Evolutionary conservation across 2,113 vertebrate genomes (phyloP).

Genomic region (Eleginops maclovinus): DNA sequence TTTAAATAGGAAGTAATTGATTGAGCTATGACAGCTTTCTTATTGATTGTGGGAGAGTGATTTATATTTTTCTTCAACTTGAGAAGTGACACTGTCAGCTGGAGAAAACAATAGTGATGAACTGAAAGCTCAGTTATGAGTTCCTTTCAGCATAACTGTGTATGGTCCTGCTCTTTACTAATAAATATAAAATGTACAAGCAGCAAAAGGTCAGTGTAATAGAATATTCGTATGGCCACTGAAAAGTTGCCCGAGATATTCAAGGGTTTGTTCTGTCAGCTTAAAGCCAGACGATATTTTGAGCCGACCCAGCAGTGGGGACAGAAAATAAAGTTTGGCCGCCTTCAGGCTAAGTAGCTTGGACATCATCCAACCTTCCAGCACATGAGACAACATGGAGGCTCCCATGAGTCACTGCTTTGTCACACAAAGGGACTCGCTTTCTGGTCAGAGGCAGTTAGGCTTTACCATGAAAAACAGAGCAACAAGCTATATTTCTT

Average conservation of each 20-base stretch:
- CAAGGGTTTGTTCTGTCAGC: constrained; percentile 61
- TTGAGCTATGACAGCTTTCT: constrained; percentile 51
- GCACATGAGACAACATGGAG: constrained; percentile 59
- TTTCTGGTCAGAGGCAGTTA: constrained; percentile 38
- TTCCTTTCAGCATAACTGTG: constrained; percentile 36
- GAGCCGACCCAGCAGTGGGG: constrained; percentile 37
- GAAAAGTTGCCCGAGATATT: constrained; percentile 54
- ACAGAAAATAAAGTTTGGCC: constrained; percentile 59
- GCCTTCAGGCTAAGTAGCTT: constrained; percentile 66
- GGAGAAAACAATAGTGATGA: constrained; percentile 29
- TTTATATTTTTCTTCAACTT: constrained; percentile 31
- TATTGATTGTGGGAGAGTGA: constrained; percentile 49
- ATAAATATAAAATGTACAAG: constrained; percentile 62
- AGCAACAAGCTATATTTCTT: constrained; percentile 19
- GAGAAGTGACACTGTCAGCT: constrained; percentile 52
- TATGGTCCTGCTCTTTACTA: constrained; percentile 11
- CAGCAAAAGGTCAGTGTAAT: constrained; percentile 61
- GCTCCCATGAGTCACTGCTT: constrained; percentile 64
- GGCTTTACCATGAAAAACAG: constrained; percentile 43
- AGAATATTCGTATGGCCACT: constrained; percentile 37
- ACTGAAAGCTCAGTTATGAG: constrained; percentile 23
- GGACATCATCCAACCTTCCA: constrained; percentile 68
- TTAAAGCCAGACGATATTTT: constrained; percentile 53
- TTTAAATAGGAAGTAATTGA: constrained; percentile 61
- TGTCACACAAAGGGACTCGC: constrained; percentile 63